phyloP scores from a whole-genome alignment of 1,140 invertebrate species.

The Meloidogyne floridensis region DNA sequence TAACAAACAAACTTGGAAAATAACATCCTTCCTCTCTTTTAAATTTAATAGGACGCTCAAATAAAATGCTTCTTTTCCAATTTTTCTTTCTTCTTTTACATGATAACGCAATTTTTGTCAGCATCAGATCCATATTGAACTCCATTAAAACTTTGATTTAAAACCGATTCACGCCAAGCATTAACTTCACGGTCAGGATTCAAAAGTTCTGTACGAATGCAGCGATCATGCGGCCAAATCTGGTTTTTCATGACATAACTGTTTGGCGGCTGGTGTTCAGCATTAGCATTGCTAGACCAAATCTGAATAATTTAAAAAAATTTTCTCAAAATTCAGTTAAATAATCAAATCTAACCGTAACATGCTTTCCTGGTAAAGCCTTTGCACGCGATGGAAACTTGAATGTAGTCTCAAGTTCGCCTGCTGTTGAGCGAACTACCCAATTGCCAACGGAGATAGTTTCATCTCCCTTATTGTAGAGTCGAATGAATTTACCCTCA shows the following conservation, averaged over 20 bases:
- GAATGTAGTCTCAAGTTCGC: constrained; percentile 56
- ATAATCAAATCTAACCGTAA: constrained; percentile 46
- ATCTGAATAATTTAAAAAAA: constrained; percentile 31
- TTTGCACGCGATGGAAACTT: constrained; percentile 54
- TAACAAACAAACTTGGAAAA: constrained; percentile 1
- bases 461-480: constrained; percentile 59
- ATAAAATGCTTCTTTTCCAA: constrained; percentile 1
- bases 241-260: constrained; percentile 55
- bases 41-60: neutral
- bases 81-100: constrained; percentile 35
- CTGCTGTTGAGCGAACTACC: constrained; percentile 42
- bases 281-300: constrained; percentile 45
- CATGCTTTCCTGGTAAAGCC: constrained; percentile 47
- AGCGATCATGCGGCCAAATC: constrained; percentile 48
- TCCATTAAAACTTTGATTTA: constrained; percentile 34
- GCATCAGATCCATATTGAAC: constrained; percentile 27
- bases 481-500: constrained; percentile 55
- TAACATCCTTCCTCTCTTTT: neutral
- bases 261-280: constrained; percentile 42
- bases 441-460: constrained; percentile 54
- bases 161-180: constrained; percentile 40
- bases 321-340: neutral
- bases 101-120: constrained; percentile 48
- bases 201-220: constrained; percentile 45
- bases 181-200: constrained; percentile 36